phyloP scores from a whole-genome alignment of 1,140 invertebrate genomes.

The Coptotermes formosanus region DNA sequence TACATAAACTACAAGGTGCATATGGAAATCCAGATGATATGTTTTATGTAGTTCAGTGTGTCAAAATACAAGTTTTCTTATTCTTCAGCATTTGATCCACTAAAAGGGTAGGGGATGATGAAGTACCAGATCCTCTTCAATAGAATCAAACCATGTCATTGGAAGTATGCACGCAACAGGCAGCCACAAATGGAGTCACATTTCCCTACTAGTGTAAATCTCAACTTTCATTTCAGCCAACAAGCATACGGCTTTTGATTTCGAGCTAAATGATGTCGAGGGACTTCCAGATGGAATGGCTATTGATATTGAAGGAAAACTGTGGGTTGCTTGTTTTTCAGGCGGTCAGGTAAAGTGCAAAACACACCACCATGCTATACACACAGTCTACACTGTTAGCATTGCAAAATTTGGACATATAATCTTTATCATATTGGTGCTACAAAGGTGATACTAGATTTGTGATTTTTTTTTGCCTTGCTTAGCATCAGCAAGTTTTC shows the following conservation, averaged over 20 bases:
- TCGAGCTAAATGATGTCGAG: slow-evolving; percentile 36
- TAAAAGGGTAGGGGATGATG: no score
- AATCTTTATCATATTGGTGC: neutral
- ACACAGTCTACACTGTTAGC: neutral
- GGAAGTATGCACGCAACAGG: no score
- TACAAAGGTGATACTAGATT: neutral
- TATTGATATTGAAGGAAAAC: slow-evolving; percentile 46
- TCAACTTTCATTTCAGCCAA: slow-evolving; percentile 37
- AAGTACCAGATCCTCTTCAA: no score
- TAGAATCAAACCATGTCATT: no score
- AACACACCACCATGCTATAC: neutral
- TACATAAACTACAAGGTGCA: no score
- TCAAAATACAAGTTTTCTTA: no score
- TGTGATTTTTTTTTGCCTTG: neutral
- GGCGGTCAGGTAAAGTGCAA: slow-evolving; percentile 35
- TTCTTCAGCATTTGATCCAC: no score
- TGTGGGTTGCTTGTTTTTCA: slow-evolving; percentile 47
- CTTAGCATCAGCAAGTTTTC: neutral
- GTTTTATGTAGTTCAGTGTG: no score
- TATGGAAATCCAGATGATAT: no score
- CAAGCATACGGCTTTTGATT: slow-evolving; percentile 39
- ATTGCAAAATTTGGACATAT: neutral
- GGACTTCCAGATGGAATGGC: slow-evolving; percentile 50
- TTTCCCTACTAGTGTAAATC: no score
- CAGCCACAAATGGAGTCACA: no score